A percentile compares a stretch with the other conserved stretches of the same genome.
These are phyloP conservation scores for Eupithecia tripunctaria DNA, from an alignment of 2,888 invertebrate genomes.

Conservation along the genomic window DNA sequence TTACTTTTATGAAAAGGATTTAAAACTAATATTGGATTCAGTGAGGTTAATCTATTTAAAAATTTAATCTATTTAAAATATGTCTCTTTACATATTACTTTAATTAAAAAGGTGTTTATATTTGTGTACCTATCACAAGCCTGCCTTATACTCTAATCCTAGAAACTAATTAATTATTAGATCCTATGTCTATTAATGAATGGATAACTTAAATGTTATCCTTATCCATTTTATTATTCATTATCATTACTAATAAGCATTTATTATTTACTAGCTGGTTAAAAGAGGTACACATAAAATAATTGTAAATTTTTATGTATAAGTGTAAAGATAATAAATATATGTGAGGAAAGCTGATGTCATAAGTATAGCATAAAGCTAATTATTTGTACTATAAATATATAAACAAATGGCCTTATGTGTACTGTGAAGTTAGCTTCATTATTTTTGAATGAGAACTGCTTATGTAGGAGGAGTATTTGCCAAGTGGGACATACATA, in stretches of 20 bases:
- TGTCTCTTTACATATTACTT: slow-evolving; percentile 20
- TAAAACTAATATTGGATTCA: slow-evolving; percentile 19
- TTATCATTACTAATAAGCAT: slow-evolving; percentile 30
- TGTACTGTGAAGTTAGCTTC: slow-evolving; percentile 57
- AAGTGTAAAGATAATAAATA: slow-evolving; percentile 11
- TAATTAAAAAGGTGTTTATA: slow-evolving; percentile 34
- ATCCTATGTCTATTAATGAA: slow-evolving; percentile 12
- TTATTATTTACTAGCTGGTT: slow-evolving; percentile 65
- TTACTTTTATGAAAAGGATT: slow-evolving; percentile 42
- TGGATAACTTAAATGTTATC: slow-evolving; percentile 20
- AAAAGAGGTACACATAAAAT: slow-evolving; percentile 80
- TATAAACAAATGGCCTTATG: slow-evolving; percentile 63
- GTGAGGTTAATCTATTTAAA: slow-evolving; percentile 5
- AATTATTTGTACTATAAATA: slow-evolving; percentile 47
- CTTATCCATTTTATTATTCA: slow-evolving; percentile 22
- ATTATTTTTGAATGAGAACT: slow-evolving; percentile 47
- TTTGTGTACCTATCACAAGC: slow-evolving; percentile 53
- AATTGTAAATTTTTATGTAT: slow-evolving; percentile 68
- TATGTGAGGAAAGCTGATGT: slow-evolving; percentile 41
- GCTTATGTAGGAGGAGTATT: slow-evolving; percentile 46
- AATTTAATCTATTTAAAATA: slow-evolving; percentile 5
- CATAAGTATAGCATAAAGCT: slow-evolving; percentile 42
- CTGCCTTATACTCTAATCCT: slow-evolving; percentile 60
- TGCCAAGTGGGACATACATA: slow-evolving; percentile 57
- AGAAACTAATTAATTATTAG: slow-evolving; percentile 19